A percentile compares a stretch with the other conserved stretches of the same genome.
phyloP scores from a whole-genome alignment of 2,797 vertebrate species.

The Aulostomus chinensis region DNA sequence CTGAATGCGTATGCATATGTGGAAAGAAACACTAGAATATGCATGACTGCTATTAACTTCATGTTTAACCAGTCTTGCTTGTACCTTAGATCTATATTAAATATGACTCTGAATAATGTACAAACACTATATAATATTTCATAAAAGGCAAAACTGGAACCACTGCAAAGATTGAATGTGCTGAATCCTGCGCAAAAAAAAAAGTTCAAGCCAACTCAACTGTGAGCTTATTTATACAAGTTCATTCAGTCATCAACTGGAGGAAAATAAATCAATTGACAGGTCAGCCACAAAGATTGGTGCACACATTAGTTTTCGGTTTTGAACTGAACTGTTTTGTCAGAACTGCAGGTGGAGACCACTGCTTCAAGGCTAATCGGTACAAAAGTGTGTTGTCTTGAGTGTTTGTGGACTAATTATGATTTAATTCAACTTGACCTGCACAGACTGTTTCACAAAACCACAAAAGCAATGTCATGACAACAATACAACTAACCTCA shows the following conservation, averaged over 20 bases:
- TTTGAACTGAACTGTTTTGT: too few relatives aligned
- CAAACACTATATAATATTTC: slow-evolving; percentile 3
- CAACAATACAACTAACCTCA: too few relatives aligned
- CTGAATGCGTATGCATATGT: slow-evolving; percentile 57
- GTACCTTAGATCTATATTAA: slow-evolving; percentile 20
- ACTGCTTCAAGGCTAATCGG: too few relatives aligned
- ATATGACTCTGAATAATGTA: slow-evolving; percentile 18
- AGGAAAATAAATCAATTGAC: neutral
- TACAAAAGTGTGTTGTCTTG: too few relatives aligned
- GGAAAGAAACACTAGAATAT: slow-evolving; percentile 68
- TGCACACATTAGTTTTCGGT: neutral
- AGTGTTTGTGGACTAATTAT: too few relatives aligned
- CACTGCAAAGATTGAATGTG: slow-evolving; percentile 22
- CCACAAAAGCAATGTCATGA: too few relatives aligned
- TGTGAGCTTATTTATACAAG: neutral
- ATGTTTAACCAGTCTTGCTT: slow-evolving; percentile 48
- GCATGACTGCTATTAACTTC: slow-evolving; percentile 69
- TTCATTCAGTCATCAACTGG: neutral
- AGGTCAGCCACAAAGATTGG: neutral
- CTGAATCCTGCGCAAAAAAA: slow-evolving; percentile 26
- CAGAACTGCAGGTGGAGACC: too few relatives aligned
- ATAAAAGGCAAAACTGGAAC: slow-evolving; percentile 1
- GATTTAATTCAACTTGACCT: too few relatives aligned
- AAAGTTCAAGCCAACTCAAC: slow-evolving; percentile 4
- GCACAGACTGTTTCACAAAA: too few relatives aligned